phyloP scores from a whole-genome alignment of 2,888 invertebrate genomes.

The Sesamia inferens region DNA sequence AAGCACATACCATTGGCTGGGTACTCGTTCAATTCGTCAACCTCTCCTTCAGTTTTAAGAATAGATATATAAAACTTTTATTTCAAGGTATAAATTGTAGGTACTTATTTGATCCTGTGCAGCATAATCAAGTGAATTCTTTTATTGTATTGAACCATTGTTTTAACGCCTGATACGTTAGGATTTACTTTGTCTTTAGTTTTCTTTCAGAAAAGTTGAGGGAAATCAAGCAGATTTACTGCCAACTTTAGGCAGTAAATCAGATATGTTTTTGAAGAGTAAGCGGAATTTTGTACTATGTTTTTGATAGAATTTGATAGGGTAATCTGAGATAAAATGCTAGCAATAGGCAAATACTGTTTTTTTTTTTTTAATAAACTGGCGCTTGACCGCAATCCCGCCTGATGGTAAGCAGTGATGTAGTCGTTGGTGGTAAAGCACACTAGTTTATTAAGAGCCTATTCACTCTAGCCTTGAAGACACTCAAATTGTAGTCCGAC shows the following conservation, averaged over 20 bases:
- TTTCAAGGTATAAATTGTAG: constrained; percentile 43
- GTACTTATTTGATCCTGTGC: constrained; percentile 46
- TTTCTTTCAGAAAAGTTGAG: constrained; percentile 43
- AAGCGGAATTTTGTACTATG: background rate
- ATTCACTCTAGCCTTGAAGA: too few relatives aligned
- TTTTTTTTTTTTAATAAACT: too few relatives aligned
- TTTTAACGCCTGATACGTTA: constrained; percentile 38
- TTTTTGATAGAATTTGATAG: background rate
- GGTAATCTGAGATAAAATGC: background rate
- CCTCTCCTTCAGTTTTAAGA: constrained; percentile 17
- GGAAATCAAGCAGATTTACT: constrained; percentile 32
- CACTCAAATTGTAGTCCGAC: too few relatives aligned
- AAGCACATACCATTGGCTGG: constrained; percentile 11
- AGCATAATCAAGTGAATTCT: constrained; percentile 55
- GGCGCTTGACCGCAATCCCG: too few relatives aligned
- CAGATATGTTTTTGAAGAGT: constrained; percentile 22
- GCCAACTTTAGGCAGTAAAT: too few relatives aligned
- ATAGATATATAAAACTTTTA: constrained; percentile 39
- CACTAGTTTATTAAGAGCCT: too few relatives aligned
- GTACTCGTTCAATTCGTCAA: constrained; percentile 12
- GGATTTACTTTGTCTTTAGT: constrained; percentile 50
- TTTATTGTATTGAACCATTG: constrained; percentile 57
- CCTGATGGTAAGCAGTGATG: too few relatives aligned
- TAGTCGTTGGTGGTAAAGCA: too few relatives aligned
- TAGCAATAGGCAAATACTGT: background rate